Base-by-base conservation (phyloP, 2,113 vertebrate genomes). In the Kryptolebias marmoratus region DNA sequence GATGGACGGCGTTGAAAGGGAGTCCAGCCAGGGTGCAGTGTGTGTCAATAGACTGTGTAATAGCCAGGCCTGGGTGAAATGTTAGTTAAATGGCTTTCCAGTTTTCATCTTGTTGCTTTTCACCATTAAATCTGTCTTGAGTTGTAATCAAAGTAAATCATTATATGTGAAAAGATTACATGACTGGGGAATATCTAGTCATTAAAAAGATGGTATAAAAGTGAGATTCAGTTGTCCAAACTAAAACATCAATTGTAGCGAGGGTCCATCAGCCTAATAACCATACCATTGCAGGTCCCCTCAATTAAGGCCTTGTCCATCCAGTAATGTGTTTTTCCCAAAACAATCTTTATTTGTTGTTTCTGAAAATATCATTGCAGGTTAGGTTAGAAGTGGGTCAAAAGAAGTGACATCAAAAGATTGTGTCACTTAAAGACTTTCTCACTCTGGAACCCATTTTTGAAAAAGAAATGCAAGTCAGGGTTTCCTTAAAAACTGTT, bases 1-100 rank as follows among this genome's bases (percentile, higher is more conserved):
- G 85, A 91, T 91, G 85, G 88, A 89, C 85, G 83, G 85, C 80
- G 87, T 84, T 82, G 87, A 89, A 78, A 85, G 74, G 81, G 85
- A 88, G 88, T 89, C 87, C 85, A 89, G 68, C 82, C 79, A 47
- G 75, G 75, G 77, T 82, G 84, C 86, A 88, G 74, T 89, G 87
- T 87, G 86, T 90, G 88, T 89, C 89, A 88, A 81, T 87, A 90
- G 88, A 86, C 83, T 87, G 83, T 88, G 87, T 87, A 90, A 89
- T 91, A 80, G 87, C 88, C 66, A 63, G 74, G 68, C 58, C 88
- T 78, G 85, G 84, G 71, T 82, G 82, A 88, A 84, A 90, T 84
- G 87, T 87, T 88, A 82, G 76, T 85, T 87, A 81, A 86, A 90
- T 87, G 81, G 77, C 68, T 88, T 87, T 82, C 63, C 53, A 64